Conservation (phyloP, 2,113 vertebrate genomes). For the Serilophus lunatus region DNA sequence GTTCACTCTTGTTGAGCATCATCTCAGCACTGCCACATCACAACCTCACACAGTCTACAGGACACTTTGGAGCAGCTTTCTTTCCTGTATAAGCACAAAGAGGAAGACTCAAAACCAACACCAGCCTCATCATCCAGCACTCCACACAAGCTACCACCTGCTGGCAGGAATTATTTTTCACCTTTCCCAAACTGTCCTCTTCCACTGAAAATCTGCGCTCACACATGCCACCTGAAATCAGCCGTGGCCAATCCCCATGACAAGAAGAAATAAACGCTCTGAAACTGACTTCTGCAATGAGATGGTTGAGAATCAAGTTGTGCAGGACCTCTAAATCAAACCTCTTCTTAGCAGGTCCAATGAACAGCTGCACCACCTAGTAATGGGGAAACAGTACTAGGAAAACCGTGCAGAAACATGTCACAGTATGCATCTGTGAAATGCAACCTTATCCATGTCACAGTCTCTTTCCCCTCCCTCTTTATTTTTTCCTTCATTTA, state of each 20-base stretch:
- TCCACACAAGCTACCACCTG: neutral
- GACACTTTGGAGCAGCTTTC: neutral
- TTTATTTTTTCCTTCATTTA: neutral
- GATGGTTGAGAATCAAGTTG: neutral
- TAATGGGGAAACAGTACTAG: neutral
- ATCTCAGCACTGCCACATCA: neutral
- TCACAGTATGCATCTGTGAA: neutral
- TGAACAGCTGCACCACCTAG: neutral
- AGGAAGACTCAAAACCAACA: neutral
- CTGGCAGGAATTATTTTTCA: neutral
- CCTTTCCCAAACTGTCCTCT: neutral
- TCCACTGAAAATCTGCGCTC: neutral
- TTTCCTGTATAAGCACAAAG: neutral
- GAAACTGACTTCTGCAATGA: neutral
- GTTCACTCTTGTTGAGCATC: neutral
- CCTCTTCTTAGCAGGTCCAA: neutral
- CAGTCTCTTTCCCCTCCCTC: accelerated
- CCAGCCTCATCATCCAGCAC: neutral
- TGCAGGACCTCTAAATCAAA: neutral
- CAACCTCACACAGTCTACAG: neutral
- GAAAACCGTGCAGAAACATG: accelerated
- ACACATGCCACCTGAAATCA: neutral
- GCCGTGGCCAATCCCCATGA: accelerated
- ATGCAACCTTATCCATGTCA: neutral
- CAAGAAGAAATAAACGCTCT: neutral